Percentiles rank a stretch among this genome's conserved stretches.
Conservation (phyloP, 2,113 vertebrate genomes). For the Pygoscelis adeliae region DNA sequence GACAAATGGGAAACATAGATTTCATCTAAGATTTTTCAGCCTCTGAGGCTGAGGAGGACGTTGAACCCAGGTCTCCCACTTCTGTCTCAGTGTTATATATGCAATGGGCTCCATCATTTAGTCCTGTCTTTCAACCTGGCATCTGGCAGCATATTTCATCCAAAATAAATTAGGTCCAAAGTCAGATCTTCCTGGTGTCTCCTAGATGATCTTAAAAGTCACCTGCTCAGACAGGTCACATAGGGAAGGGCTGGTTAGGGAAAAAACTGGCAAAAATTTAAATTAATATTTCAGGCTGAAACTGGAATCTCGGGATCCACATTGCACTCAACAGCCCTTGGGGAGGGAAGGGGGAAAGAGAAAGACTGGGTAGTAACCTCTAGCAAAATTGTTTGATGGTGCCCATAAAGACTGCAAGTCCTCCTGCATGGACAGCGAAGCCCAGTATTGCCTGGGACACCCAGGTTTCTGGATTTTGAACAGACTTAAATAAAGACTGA, state of each 20-base stretch:
- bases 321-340: neutral
- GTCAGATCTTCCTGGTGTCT: neutral
- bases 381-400: neutral
- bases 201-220: neutral
- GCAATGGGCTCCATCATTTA: neutral
- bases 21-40: neutral
- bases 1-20: neutral
- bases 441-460: neutral
- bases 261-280: neutral
- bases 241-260: neutral
- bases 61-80: neutral
- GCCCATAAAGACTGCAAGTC: neutral
- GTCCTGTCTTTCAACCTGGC: neutral
- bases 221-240: neutral
- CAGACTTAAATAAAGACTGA: neutral
- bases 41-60: neutral
- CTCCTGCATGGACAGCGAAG: neutral
- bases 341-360: neutral
- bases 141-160: neutral
- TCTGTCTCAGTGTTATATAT: neutral
- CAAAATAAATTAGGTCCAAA: neutral
- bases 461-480: neutral
- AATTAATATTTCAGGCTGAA: neutral
- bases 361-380: neutral
- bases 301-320: accelerated